Percentiles rank a stretch among this genome's conserved stretches.
phyloP scores from a whole-genome alignment of 2,888 invertebrate species.

The Erynnis tages region DNA sequence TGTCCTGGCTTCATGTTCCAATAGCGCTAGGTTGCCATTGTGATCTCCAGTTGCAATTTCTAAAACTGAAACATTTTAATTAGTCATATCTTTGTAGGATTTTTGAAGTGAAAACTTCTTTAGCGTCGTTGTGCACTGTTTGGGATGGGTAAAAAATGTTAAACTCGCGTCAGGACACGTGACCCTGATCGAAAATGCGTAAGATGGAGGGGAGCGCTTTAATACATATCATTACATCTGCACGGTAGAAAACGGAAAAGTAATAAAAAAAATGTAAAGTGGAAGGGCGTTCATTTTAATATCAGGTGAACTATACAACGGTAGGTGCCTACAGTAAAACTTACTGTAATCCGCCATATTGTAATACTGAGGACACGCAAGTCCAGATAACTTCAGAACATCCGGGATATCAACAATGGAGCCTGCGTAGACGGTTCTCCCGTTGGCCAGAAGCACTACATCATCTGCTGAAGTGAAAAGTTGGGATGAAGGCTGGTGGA shows the following conservation, averaged over 20 bases:
- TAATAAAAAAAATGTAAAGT: too few relatives aligned
- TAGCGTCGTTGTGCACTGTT: too few relatives aligned
- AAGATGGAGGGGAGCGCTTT: too few relatives aligned
- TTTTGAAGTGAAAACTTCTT: too few relatives aligned
- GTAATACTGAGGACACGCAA: conserved; percentile 87
- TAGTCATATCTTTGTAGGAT: too few relatives aligned
- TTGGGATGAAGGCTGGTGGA: conserved; percentile 90
- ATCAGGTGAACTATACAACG: too few relatives aligned
- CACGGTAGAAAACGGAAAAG: too few relatives aligned
- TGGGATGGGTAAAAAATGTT: too few relatives aligned
- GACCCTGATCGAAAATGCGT: too few relatives aligned
- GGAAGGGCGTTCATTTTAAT: too few relatives aligned
- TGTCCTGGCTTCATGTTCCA: conserved; percentile 64
- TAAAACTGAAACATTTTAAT: conserved; percentile 66
- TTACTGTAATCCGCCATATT: conserved; percentile 90
- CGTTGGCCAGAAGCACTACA: conserved; percentile 85
- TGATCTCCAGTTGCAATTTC: conserved; percentile 83
- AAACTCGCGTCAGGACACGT: too few relatives aligned
- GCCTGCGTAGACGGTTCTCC: conserved; percentile 86
- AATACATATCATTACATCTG: too few relatives aligned
- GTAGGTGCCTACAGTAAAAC: conserved; percentile 33
- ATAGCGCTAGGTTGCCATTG: conserved; percentile 59
- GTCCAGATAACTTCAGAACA: conserved; percentile 81
- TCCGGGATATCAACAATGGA: conserved; percentile 81
- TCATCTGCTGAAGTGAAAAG: conserved; percentile 88